phyloP scores from a whole-genome alignment of 2,888 invertebrate species.

The Catotricha subobsoleta region DNA sequence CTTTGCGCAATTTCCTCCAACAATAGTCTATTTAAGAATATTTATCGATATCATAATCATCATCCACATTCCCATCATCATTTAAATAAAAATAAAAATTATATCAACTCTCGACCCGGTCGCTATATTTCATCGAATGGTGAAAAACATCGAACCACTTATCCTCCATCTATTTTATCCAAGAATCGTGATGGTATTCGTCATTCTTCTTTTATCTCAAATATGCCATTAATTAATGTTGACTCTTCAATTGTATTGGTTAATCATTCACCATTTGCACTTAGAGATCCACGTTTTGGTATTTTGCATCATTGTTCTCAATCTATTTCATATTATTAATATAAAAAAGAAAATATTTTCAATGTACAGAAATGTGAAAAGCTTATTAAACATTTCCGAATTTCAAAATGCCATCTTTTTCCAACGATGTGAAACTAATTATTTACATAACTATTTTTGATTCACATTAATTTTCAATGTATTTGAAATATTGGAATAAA shows the following conservation, averaged over 20 bases:
- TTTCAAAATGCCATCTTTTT: no score
- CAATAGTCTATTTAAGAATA: no score
- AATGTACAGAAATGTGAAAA: background rate
- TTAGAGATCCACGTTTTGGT: constrained; percentile 10
- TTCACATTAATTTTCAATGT: no score
- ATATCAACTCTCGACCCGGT: no score
- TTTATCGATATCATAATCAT: background rate
- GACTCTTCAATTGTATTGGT: constrained; percentile 9
- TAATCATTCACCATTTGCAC: constrained; percentile 10
- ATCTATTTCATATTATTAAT: constrained; percentile 10
- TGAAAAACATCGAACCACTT: background rate
- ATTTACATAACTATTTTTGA: no score
- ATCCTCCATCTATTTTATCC: no score
- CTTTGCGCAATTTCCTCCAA: no score
- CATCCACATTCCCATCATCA: background rate
- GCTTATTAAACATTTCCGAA: no score
- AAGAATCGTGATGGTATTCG: background rate
- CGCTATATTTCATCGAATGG: no score
- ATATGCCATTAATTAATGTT: constrained; percentile 10
- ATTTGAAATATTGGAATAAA: no score
- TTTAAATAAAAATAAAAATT: no score
- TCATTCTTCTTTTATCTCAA: constrained; percentile 6
- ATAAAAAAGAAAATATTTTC: background rate
- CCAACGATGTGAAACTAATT: no score
- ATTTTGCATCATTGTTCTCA: constrained; percentile 11